Evolutionary conservation across 2,797 vertebrate genomes (phyloP), one percentile per base, ranked within the genome.

Genomic region (Bryconaethiops microstoma): DNA sequence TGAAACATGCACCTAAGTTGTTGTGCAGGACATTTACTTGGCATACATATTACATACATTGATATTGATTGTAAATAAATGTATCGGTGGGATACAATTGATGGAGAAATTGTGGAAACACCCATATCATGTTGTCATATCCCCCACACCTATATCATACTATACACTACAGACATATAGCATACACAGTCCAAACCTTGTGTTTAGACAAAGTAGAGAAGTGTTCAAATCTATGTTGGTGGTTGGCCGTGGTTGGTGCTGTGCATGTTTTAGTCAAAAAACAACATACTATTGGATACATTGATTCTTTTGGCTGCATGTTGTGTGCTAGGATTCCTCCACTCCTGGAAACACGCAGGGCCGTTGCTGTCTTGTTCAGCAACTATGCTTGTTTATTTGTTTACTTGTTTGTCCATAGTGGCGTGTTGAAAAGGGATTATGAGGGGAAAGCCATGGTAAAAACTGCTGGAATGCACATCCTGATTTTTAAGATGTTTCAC

Each of bases 311-410:
- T 23, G 21, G 10, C 45, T 65, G 29, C 39, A 48, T 50, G 19
- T 45, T 70, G 54, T 52, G 23, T 72, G 40, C 40, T 80, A 67
- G 65, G 16, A 73, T 54, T 55, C 25, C 63, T 52, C 3, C 1
- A 45, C 74, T 70, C n/a, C 65, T 42, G 2, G 45, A 65, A 67
- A 42, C 42, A 29, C 23, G 25, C 71, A 74, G 63, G 76, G 50
- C 29, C 14, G 13, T 65, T 21, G 35, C 60, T 69, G 63, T 39
- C 5, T 76, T 74, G 62, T 54, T 70, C 54, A 16, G 55, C 76
- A 78, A 75, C 81, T 82, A 76, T 78, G 76, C 75, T 79, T 78
- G 64, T 78, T 77, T 67, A 74, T 78, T 60, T 83, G 81, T 83
- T 83, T 83, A 78, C 57, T 54, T 64, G 21, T 63, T 52, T 68